A percentile compares a stretch with the other conserved stretches of the same genome.
These are phyloP conservation scores for Peromyscus melanophrys DNA, from an alignment of 2,797 vertebrate genomes.

Conservation along the genomic window DNA sequence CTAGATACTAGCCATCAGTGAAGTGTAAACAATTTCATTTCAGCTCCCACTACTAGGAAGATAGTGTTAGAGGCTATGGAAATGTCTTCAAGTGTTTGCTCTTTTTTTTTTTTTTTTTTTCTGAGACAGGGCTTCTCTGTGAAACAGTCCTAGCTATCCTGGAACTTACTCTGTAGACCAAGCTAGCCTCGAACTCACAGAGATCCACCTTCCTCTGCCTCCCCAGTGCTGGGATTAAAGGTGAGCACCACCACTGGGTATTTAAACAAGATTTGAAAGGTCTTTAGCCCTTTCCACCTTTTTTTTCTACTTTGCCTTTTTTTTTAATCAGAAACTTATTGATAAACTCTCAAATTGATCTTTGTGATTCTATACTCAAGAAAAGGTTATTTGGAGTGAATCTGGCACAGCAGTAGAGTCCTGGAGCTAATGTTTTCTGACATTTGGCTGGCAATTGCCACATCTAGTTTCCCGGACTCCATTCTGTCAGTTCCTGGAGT, in stretches of 20 bases:
- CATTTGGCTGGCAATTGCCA: neutral
- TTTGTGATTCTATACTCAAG: rapidly evolving
- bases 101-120: too few species aligned
- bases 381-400: neutral
- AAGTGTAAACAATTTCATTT: constrained; percentile 6
- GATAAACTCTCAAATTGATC: neutral
- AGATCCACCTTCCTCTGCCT: too few species aligned
- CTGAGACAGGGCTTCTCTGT: too few species aligned
- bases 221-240: too few species aligned
- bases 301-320: neutral
- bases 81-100: neutral
- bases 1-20: neutral
- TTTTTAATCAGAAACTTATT: neutral
- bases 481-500: neutral
- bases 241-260: too few species aligned
- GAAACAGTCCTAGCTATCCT: too few species aligned
- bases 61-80: neutral
- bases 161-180: too few species aligned
- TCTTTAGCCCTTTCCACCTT: neutral
- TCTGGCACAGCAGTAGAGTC: neutral
- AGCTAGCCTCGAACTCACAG: too few species aligned
- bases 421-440: neutral
- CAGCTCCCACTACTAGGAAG: neutral
- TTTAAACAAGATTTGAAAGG: constrained; percentile 18
- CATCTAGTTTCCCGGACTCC: neutral